Evolutionary conservation across 1,140 invertebrate genomes (phyloP).

Genomic region (Ectropis grisescens): DNA sequence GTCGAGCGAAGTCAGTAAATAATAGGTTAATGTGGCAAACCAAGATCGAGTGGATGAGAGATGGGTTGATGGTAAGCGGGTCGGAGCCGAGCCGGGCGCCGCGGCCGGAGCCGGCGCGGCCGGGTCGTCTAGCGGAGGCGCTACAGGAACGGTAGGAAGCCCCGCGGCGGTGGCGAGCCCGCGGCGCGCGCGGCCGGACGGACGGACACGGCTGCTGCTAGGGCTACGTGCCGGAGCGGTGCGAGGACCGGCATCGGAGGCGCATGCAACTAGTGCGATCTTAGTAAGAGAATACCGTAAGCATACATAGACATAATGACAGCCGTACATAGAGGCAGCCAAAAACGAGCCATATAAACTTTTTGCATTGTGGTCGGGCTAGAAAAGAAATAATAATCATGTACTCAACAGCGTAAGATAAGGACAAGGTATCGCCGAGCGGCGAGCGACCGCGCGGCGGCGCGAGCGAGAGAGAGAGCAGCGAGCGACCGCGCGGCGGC

Average conservation of each 20-base stretch:
- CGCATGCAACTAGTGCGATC: constrained; percentile 53
- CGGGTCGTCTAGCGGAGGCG: neutral
- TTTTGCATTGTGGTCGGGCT: constrained; percentile 65
- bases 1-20: constrained; percentile 10
- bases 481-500: constrained; percentile 8
- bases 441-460: neutral
- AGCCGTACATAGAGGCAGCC: constrained; percentile 66
- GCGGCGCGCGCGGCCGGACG: constrained; percentile 38
- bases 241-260: constrained; percentile 16
- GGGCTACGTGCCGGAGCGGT: constrained; percentile 9
- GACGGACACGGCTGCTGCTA: constrained; percentile 28
- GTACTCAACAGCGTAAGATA: constrained; percentile 38
- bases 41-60: constrained; percentile 13
- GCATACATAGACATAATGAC: constrained; percentile 67
- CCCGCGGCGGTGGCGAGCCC: neutral
- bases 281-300: constrained; percentile 51
- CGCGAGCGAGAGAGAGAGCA: too few species aligned
- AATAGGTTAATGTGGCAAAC: constrained; percentile 18
- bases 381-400: constrained; percentile 60
- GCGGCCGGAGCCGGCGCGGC: neutral
- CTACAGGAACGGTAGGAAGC: constrained; percentile 4
- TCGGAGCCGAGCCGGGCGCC: constrained; percentile 4
- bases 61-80: constrained; percentile 14
- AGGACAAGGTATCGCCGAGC: constrained; percentile 12
- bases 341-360: constrained; percentile 67